A percentile compares a stretch with the other conserved stretches of the same genome.
Conservation (phyloP, 2,888 invertebrate species). For the Tridacna crocea region DNA sequence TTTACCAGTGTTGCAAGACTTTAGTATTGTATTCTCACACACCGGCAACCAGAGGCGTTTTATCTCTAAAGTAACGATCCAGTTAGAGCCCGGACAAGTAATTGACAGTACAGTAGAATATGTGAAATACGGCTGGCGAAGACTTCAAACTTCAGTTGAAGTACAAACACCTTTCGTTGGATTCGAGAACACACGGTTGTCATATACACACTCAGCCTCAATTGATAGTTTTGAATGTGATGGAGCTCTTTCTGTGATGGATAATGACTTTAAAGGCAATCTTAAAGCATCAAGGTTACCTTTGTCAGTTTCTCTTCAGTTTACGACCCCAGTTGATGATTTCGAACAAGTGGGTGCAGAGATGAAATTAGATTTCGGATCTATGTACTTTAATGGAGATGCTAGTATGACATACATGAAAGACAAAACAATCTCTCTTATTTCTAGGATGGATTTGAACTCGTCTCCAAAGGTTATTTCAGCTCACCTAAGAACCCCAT, state of each 20-base stretch:
- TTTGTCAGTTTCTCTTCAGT: constrained; percentile 14
- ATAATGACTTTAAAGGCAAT: constrained; percentile 45
- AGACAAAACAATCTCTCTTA: constrained; percentile 43
- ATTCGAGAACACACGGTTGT: constrained; percentile 31
- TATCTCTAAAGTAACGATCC: constrained; percentile 37
- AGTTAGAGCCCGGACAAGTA: constrained; percentile 35
- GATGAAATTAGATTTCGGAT: constrained; percentile 35
- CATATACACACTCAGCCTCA: constrained; percentile 46
- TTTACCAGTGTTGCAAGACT: constrained; percentile 20
- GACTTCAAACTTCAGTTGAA: constrained; percentile 43
- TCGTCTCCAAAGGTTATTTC: constrained; percentile 17
- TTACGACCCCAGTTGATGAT: constrained; percentile 43
- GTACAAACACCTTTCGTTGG: constrained; percentile 48
- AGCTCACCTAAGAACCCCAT: constrained; percentile 43
- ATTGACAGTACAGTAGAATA: constrained; percentile 36
- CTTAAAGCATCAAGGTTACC: constrained; percentile 42
- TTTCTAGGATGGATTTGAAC: constrained; percentile 31
- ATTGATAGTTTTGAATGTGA: constrained; percentile 57
- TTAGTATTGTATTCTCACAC: constrained; percentile 38
- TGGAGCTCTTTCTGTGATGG: constrained; percentile 36
- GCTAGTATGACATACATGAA: constrained; percentile 42
- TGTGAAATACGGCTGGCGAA: constrained; percentile 50
- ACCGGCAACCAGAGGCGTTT: constrained; percentile 37
- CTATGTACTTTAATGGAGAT: constrained; percentile 25
- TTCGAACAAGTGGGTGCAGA: constrained; percentile 44